Conservation (phyloP, 1,140 invertebrate species). For the Mylabris phalerata region DNA sequence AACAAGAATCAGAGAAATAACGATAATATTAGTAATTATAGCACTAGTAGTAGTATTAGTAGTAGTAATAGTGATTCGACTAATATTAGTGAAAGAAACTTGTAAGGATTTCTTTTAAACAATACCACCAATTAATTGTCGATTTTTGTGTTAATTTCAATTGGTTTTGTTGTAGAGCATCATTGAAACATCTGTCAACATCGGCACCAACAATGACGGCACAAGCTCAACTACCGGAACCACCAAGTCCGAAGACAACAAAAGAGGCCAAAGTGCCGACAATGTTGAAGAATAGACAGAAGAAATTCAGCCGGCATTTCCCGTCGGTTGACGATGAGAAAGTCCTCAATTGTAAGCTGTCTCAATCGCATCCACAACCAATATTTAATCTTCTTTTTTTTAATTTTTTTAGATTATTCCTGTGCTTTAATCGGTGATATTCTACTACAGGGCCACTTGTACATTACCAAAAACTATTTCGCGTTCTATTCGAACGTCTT, state of each 20-base stretch:
- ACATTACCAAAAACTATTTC: constrained; percentile 89
- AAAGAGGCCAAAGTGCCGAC: constrained; percentile 49
- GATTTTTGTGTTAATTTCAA: neutral
- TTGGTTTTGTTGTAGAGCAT: constrained; percentile 35
- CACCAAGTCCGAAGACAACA: constrained; percentile 37
- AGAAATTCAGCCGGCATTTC: constrained; percentile 69
- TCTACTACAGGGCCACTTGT: constrained; percentile 85
- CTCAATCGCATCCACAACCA: neutral
- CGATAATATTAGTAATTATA: too few relatives aligned
- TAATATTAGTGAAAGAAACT: too few relatives aligned
- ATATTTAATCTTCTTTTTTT: neutral
- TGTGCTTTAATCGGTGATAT: constrained; percentile 88
- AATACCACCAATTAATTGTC: neutral
- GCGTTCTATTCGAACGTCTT: constrained; percentile 94
- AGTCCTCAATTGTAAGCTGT: constrained; percentile 66
- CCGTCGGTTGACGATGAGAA: constrained; percentile 67
- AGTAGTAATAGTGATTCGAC: too few relatives aligned
- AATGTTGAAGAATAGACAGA: constrained; percentile 60
- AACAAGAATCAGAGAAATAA: too few relatives aligned
- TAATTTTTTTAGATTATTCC: constrained; percentile 65
- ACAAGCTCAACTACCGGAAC: constrained; percentile 35
- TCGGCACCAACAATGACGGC: constrained; percentile 44
- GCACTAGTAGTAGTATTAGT: too few relatives aligned
- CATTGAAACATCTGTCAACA: constrained; percentile 44
- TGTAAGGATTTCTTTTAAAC: too few relatives aligned